Base-by-base conservation (phyloP, 2,888 invertebrate species). In the Acrobasis repandana region DNA sequence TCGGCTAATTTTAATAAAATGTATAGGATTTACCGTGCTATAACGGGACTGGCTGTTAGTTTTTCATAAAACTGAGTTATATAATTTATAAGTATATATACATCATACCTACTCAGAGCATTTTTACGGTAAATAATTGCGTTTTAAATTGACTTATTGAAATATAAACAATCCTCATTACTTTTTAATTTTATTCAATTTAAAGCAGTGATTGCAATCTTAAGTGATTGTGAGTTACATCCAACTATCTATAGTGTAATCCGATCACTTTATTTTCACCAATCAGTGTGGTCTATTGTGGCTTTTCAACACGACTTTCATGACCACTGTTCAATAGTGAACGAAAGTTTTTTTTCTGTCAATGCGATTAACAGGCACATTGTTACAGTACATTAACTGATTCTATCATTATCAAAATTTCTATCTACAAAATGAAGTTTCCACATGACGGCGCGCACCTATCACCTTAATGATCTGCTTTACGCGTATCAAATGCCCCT, bases 401-500 rank as follows among this genome's bases (percentile, higher is more conserved):
- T 38, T 38, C 43, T 51, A 52, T 50, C 61, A 48, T 52, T 60
- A 60, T 52, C 56, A 59, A 59, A 47, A 61, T 63, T 56, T 47
- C 56, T 58, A 63, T 58, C 62, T 61, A 63, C 60, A 65, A 62
- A 62, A 60, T 63, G 59, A 60, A 64, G 56, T 65, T 69, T 70
- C 68, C 72, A 67, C 68, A 58, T 63, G 68, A 67, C 64, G 61
- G 65, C 61, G 51, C 34, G 52, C 60, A 58, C 62, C 66, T 67
- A 66, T 69, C 70, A 61, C 56, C 60, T 47, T 70, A 67, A 74
- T 69, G 67, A 67, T 71, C 65, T 63, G 59, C 62, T 63, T 62
- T 65, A 67, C 71, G 73, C 70, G 68, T 70, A 65, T 72, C 65
- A 68, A 65, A 63, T 63, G 61, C 65, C 64, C 64, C 63, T 62